Base-by-base conservation (phyloP, 2,888 invertebrate species). In the Melipona bicolor region DNA sequence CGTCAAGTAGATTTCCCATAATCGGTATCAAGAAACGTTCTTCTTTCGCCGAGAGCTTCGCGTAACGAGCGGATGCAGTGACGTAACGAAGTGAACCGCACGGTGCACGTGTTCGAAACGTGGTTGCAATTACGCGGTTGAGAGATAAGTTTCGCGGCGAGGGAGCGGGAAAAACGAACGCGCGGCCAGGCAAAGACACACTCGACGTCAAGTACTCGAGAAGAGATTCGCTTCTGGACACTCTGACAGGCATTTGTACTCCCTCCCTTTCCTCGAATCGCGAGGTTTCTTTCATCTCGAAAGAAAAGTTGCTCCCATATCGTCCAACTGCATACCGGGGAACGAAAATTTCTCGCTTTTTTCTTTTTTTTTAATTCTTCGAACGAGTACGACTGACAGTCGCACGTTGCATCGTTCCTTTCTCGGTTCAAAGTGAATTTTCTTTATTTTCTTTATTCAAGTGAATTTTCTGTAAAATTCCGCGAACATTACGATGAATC, bases 101-200 rank as follows among this genome's bases (percentile, higher is more conserved):
- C 24, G 32, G 36, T 19, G 61, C 72, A 13, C 62, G 72, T 19
- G 61, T 54, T 49, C 75, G 49, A 27, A 65, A 36, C 36, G 36
- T 52, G 56, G 68, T 36, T 6, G 62, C 77, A 78, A 81, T 81
- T 71, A 61, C 71, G 50, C 6, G 36, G 36, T 5, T 13, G 67
- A 2, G 27, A 36, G 77, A 73, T 72, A 68, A 77, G 81, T 77
- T 77, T 56, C 72, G 77, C 32, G 36, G 64, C 19, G 72, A 32
- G 50, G 64, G 54, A 43, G 52, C 36, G 19, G n/a, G 77, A 62
- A 69, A 73, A 72, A 77, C 68, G 49, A 27, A 68, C 61, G 81
- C 50, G 54, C 61, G 77, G 61, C 56, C 36, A 36, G 49, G 13
- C 59, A 6, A 24, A 52, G 65, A 56, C 50, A 36, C 52, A 3